Percentiles rank a stretch among this genome's conserved stretches.
Conservation (phyloP, 1,140 invertebrate genomes). For the Heliconius hermathena region DNA sequence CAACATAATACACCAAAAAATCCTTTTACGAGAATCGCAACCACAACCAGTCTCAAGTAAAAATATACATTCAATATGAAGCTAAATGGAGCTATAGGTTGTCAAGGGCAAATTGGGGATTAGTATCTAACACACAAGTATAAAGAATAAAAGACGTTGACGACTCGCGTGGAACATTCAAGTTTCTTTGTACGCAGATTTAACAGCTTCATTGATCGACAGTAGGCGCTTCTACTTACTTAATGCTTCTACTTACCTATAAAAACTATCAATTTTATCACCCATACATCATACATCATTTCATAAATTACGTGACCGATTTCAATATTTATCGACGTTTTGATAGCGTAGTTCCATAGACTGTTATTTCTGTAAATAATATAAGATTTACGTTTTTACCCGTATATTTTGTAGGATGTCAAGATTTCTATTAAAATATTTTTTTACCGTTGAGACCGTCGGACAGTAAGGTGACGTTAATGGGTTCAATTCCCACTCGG, state of each 20-base stretch:
- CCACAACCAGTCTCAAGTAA: too few species aligned
- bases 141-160: background rate
- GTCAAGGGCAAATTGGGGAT: background rate
- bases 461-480: too few species aligned
- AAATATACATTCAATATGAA: background rate
- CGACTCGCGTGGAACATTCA: background rate
- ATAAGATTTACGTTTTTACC: slow-evolving; percentile 44
- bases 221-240: slow-evolving; percentile 26
- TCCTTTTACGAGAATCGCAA: too few species aligned
- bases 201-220: slow-evolving; percentile 32
- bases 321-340: slow-evolving; percentile 61
- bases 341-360: slow-evolving; percentile 57
- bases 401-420: slow-evolving; percentile 30
- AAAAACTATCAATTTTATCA: slow-evolving; percentile 53
- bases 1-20: too few species aligned
- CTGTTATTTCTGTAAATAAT: slow-evolving; percentile 71
- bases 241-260: slow-evolving; percentile 28
- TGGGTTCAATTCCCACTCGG: too few species aligned
- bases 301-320: slow-evolving; percentile 48
- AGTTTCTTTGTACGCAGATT: slow-evolving; percentile 2
- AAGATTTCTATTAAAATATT: slow-evolving; percentile 31
- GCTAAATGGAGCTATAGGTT: background rate
- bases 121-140: background rate
- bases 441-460: too few species aligned
- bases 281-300: slow-evolving; percentile 48